Base-by-base conservation (phyloP, 2,797 vertebrate genomes). In the Myotis pilosus region DNA sequence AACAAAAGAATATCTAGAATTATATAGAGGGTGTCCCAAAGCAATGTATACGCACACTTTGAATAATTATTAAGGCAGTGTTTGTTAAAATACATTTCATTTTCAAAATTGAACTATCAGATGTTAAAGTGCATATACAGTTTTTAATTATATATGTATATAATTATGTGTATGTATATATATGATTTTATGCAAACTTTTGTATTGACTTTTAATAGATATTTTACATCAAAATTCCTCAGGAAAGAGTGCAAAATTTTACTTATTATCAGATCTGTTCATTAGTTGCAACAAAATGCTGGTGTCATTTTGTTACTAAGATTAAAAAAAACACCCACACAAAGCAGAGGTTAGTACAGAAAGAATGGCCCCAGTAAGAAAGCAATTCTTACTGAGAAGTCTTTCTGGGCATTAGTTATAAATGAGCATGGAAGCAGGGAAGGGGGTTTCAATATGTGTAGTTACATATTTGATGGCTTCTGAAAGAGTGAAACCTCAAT, bases 141-240 rank as follows among this genome's bases (percentile, higher is more conserved):
- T 44, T 44, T 44, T 44, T 44, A 44, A 44, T 44, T 44, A 44
- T 47, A 20, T 44, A 44, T 47, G 15, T 44, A 36, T 23, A 44
- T 71, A 85, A 64, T 64, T 55, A 55, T 69, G 49, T 13, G 9
- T 38, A 15, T 69, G 51, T 41, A 62, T 49, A 62, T 44, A 68
- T 68, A 44, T 60, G 19, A 72, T 74, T 75, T 72, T 90, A 80
- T 17, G 57, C 41, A 72, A 82, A 79, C 8, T 64, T 88, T 69
- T 12, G 6, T 55, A 78, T 51, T 72, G 66, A 17, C 87, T 96
- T 93, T 94, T 92, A 79, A 64, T 89, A 68, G 93, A 87, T 91
- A 84, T 75, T 96, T 95, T 90, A 66, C 72, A 78, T 72, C 30
- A 36, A 0, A 64, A 80, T 94, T 96, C 60, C 36, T 68, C 20